These are phyloP conservation scores for Hirtodrosophila cameraria DNA, from an alignment of 2,888 invertebrate species.

Conservation along the genomic window DNA sequence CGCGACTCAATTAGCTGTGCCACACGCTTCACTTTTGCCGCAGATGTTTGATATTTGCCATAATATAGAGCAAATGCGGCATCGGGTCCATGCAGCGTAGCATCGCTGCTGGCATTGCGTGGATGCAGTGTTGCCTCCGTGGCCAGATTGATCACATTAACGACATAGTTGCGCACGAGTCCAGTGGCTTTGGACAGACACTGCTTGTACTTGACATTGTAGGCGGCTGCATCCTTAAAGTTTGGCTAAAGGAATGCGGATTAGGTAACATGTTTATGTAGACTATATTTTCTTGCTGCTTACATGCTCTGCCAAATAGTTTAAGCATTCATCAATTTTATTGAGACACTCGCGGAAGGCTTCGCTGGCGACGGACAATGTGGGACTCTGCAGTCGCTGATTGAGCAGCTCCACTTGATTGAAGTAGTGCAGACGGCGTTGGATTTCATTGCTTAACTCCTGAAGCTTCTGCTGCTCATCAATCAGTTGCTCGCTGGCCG, in stretches of 20 bases:
- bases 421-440: constrained; percentile 92
- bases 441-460: constrained; percentile 91
- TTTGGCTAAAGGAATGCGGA: constrained; percentile 85
- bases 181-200: constrained; percentile 92
- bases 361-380: constrained; percentile 92
- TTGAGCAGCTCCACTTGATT: constrained; percentile 92
- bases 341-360: constrained; percentile 92
- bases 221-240: constrained; percentile 93
- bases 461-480: constrained; percentile 94
- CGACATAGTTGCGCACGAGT: constrained; percentile 91
- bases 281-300: constrained; percentile 74
- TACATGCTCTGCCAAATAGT: constrained; percentile 93
- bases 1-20: constrained; percentile 93
- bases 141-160: constrained; percentile 90
- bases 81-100: constrained; percentile 84
- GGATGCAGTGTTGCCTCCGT: constrained; percentile 89
- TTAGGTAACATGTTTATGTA: background rate
- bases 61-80: constrained; percentile 94
- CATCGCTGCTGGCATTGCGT: constrained; percentile 53
- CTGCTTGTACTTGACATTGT: constrained; percentile 93
- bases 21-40: constrained; percentile 92
- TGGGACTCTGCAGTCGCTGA: constrained; percentile 91
- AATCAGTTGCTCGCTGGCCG: constrained; percentile 95
- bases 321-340: constrained; percentile 93
- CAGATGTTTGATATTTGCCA: constrained; percentile 97